Evolutionary conservation across 2,113 vertebrate species (phyloP).

Genomic region (Anthoscopus minutus): DNA sequence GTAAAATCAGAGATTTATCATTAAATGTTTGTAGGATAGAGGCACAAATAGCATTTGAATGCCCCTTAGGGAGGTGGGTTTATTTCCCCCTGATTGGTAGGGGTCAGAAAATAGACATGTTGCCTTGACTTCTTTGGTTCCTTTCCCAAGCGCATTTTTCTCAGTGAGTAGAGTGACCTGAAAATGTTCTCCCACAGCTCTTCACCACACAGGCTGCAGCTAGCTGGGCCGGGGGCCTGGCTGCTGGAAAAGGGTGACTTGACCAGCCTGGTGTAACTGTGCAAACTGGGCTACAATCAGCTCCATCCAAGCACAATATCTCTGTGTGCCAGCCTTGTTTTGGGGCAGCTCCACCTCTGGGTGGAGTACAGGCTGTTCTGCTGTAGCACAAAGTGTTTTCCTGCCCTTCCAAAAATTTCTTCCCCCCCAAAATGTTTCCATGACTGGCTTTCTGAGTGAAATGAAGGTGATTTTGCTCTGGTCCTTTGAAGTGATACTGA

Average conservation of each 20-base stretch:
- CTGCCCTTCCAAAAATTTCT: background rate
- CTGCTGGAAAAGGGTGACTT: background rate
- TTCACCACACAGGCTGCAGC: background rate
- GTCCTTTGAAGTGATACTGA: background rate
- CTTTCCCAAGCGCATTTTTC: background rate
- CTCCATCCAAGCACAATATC: fast-evolving
- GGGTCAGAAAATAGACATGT: background rate
- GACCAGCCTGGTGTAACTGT: background rate
- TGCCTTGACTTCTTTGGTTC: background rate
- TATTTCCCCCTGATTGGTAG: background rate
- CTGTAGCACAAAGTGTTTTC: background rate
- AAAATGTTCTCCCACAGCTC: background rate
- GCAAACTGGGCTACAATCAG: background rate
- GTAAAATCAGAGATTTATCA: background rate
- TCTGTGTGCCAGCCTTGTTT: background rate
- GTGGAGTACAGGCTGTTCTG: background rate
- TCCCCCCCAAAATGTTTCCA: background rate
- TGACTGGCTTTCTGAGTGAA: background rate
- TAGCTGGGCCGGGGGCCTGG: background rate
- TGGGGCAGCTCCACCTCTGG: background rate
- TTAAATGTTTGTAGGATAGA: background rate
- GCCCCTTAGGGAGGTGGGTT: background rate
- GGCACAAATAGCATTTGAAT: background rate
- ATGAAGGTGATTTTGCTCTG: background rate
- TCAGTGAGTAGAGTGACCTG: background rate